phyloP scores from a whole-genome alignment of 2,113 vertebrate genomes.

The Myocastor coypus region DNA sequence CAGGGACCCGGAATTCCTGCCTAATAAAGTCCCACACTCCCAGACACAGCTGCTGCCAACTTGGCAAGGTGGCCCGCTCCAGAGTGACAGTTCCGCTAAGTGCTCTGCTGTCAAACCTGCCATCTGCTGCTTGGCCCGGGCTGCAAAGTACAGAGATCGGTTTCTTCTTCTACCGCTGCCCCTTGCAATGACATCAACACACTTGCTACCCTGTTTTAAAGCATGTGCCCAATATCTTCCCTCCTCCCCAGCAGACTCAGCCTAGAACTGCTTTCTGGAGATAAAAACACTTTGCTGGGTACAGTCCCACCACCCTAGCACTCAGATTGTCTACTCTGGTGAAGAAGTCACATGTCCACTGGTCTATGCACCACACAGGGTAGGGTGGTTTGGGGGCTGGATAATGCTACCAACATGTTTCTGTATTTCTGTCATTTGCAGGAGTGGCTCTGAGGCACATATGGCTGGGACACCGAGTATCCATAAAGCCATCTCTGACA shows the following conservation, averaged over 20 bases:
- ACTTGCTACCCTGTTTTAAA: neutral
- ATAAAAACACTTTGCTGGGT: neutral
- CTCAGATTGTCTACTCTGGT: neutral
- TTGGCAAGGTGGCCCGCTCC: neutral
- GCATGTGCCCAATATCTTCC: neutral
- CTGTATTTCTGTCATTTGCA: neutral
- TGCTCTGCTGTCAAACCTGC: constrained; percentile 28
- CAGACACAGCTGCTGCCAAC: constrained; percentile 41
- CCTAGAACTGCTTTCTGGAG: neutral
- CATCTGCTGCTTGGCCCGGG: constrained; percentile 54
- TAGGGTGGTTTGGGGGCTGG: neutral
- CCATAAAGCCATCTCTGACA: neutral
- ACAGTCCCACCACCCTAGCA: neutral
- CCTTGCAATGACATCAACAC: neutral
- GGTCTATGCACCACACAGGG: neutral
- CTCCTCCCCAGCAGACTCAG: neutral
- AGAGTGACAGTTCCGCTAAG: constrained; percentile 66
- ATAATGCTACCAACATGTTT: fast-evolving
- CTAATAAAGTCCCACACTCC: constrained; percentile 35
- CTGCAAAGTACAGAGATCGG: constrained; percentile 40
- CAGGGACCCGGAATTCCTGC: constrained; percentile 22
- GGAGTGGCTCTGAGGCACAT: neutral
- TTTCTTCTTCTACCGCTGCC: constrained; percentile 13
- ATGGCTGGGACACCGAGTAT: neutral
- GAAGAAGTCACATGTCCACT: constrained; percentile 16